Evolutionary conservation across 2,113 vertebrate genomes (phyloP), one percentile per base, ranked within the genome.

Genomic region (Onychostruthus taczanowskii): DNA sequence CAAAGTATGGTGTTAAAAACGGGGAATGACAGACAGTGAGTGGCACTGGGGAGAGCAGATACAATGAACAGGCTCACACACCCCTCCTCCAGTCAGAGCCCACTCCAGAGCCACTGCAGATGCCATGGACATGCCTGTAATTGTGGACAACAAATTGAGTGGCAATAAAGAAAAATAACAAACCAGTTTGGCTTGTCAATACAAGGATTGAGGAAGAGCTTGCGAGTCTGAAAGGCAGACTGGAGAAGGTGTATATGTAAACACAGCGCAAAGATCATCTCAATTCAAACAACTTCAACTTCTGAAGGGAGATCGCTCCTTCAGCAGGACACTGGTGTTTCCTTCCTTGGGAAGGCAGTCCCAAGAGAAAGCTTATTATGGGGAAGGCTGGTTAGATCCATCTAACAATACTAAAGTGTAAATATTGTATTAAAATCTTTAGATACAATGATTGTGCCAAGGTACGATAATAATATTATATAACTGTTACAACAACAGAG

Each of bases 401-500:
- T 75, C 73, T 84, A 62, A 63, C 41, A 74, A 33, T 47, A 80
- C 5, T 84, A 0, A 90, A 59, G 35, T 95, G 85, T 95, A 96
- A 94, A 94, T 94, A 80, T 3, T 76, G 83, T 61, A 77, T 63
- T 74, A 66, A 83, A 70, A 41, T 37, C 41, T 70, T 87, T 77
- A 49, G 52, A 93, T 88, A 62, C 55, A 76, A 87, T 5, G 1
- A 69, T 39, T 88, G 79, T 95, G 69, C 95, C 75, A 74, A 58
- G 68, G 63, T 95, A 90, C 9, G 31, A 13, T 28, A 67, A 49
- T 26, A 61, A 19, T 49, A 61, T 53, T 73, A 47, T 50, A 14
- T 26, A 46, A 88, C 66, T 87, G 93, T 94, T 87, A 95, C 37
- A 69, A 26, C n/a, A 82, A 79, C 37, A 55, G 87, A 33, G 70